Evolutionary conservation across 2,797 vertebrate genomes (phyloP), one percentile per base, ranked within the genome.

Genomic region (Bufotes viridis): DNA sequence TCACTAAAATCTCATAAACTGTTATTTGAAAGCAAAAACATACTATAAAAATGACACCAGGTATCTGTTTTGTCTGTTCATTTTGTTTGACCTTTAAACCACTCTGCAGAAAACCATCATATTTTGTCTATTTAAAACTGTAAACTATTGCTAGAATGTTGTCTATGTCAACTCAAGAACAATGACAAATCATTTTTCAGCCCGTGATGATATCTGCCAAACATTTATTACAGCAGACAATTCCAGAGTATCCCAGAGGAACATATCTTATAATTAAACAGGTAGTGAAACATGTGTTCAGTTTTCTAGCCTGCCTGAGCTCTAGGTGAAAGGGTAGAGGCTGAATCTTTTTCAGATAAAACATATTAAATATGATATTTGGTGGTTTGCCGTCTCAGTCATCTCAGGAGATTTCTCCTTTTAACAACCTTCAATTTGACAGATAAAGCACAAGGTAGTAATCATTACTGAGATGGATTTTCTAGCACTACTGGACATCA

Each of bases 381-480:
- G 65, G 92, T 91, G 90, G 89, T 91, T 91, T 92, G 94, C 92
- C 92, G 74, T 89, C 91, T 85, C 92, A 91, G 89, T 91, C 89
- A 92, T 94, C 95, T 92, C 92, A 80, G 81, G 94, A 93, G 93
- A 93, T 76, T 91, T 90, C 90, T 87, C 93, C 92, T 95, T 94
- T 95, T 95, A 95, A 95, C 94, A 95, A 94, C 94, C 93, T 93
- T 87, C 86, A 93, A 88, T 91, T 94, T 94, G 93, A 94, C 86
- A 94, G 94, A 95, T 95, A 95, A 94, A 94, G 92, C 89, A 92
- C 92, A 93, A 90, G 91, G 90, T 93, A 93, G 94, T 94, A 95
- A 95, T 95, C 94, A 95, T 94, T 94, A 93, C 93, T 92, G 92
- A 94, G 94, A 95, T 95, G 92, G 93, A 95, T 95, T 96, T 96